phyloP scores from a whole-genome alignment of 2,797 vertebrate genomes.

The Micropoecilia bifurca region DNA sequence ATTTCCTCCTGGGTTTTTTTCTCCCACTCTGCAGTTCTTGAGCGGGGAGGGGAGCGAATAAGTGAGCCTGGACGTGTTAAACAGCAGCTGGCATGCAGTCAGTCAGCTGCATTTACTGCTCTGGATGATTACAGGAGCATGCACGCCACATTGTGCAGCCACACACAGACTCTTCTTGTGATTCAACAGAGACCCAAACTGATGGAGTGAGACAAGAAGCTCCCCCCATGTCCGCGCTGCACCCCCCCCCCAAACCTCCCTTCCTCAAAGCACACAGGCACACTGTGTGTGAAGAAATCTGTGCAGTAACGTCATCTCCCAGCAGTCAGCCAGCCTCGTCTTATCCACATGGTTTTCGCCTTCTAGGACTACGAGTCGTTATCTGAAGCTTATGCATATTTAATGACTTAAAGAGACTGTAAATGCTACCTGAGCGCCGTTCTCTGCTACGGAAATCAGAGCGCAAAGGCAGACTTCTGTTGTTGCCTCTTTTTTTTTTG shows the following conservation, averaged over 20 bases:
- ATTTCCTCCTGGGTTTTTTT: constrained; percentile 4
- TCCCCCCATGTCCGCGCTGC: background rate
- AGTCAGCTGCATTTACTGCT: constrained; percentile 65
- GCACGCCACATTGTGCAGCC: constrained; percentile 48
- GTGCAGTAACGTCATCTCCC: constrained; percentile 65
- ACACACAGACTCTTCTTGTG: constrained; percentile 36
- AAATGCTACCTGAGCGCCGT: constrained; percentile 54
- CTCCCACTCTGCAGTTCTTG: constrained; percentile 34
- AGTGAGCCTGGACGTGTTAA: constrained; percentile 69
- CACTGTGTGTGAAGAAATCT: constrained; percentile 56
- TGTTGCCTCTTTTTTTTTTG: background rate
- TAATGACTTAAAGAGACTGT: constrained; percentile 65
- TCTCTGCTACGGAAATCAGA: constrained; percentile 56
- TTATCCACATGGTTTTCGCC: constrained; percentile 50
- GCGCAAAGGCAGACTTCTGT: background rate
- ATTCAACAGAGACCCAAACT: constrained; percentile 56
- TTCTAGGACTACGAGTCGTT: constrained; percentile 51
- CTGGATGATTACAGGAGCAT: constrained; percentile 42
- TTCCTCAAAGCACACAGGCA: constrained; percentile 18
- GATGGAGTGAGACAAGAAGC: constrained; percentile 55
- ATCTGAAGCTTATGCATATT: constrained; percentile 63
- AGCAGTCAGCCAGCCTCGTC: constrained; percentile 55
- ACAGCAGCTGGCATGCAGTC: constrained; percentile 71
- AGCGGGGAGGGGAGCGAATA: constrained; percentile 43
- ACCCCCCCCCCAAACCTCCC: background rate